Evolutionary conservation across 2,113 vertebrate genomes (phyloP), one percentile per base, ranked within the genome.

Genomic region (Corythaixoides concolor): DNA sequence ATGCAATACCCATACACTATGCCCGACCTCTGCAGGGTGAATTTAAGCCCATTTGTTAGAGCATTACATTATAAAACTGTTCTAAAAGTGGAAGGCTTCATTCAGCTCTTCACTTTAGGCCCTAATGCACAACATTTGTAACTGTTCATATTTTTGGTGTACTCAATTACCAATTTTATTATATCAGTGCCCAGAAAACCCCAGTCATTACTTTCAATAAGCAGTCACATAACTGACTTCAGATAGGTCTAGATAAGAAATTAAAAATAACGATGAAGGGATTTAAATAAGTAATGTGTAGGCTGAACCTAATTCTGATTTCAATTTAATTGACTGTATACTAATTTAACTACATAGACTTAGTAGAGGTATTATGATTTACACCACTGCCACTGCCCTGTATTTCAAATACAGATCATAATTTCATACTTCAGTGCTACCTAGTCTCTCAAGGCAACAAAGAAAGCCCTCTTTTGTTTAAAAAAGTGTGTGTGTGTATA

Each of bases 271-370:
- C 60, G 66, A 85, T 91, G 66, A 86, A 52, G 10, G n/a, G 81
- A 89, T 78, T 82, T 89, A 85, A 91, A 82, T 91, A 93, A 85
- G 43, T 85, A 85, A 92, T 66, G 27, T 60, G 45, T 60, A 86
- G 76, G 56, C 60, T 64, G 55, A 89, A 86, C 81, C 35, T 75
- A 83, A 83, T 89, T 86, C 72, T 70, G 50, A 79, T 83, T 95
- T 94, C 72, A 64, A 33, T 95, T 89, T 82, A 70, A 82, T 63
- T 83, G 67, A 83, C 67, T 79, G 72, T 83, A 66, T 83, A 86
- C 89, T 91, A 69, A 86, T 94, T 70, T 82, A 91, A 89, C 76
- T 56, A 69, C 39, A 56, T 3, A 69, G 81, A 50, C 16, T 82
- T 91, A 82, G 86, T 69, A 85, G 39, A 74, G 45, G 18, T 89